Base-by-base conservation (phyloP, 2,888 invertebrate genomes). In the Leptothorax acervorum region DNA sequence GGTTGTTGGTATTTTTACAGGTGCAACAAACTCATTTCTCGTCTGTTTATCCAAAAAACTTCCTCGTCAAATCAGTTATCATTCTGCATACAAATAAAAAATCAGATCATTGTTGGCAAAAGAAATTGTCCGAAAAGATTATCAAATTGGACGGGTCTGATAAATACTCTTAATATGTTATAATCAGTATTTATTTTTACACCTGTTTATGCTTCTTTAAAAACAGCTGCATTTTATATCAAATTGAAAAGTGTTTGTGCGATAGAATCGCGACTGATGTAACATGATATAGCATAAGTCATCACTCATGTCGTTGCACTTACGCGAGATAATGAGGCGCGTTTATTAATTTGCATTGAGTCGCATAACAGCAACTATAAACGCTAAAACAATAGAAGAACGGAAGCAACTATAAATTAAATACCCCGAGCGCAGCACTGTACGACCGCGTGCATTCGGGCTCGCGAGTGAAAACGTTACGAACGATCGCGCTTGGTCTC, bases 401-500 rank as follows among this genome's bases (percentile, higher is more conserved):
- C 23, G 23, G 23, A 66, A 23, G 11, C 12, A 39, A 35, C 15
- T 79, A 12, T 28, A 45, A 68, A 78, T 71, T 35, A 60, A 71
- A 39, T 57, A 28, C n/a, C 11, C 12, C 15, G 18, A 65, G 66
- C 28, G 39, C 63, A 28, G 23, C 57, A n/a, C 42, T 35, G 71
- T 28, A 35, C 2, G 12, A 31, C 6, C 60, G 39, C 31, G 2
- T 51, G 53, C 23, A 23, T 42, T 60, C 28, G 23, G 9, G 0
- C n/a, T 39, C 55, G 42, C 18, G 57, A 63, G n/a, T 28, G n/a
- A 62, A 79, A 71, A 51, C 28, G 1, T 23, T 73, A 73, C 28
- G 75, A 60, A 76, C 65, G 81, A 78, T 75, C 63, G 65, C 63
- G 15, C 70, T 28, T 12, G 48, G 28, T 53, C 78, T 66, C 35